Base-by-base conservation (phyloP, 2,888 invertebrate genomes). In the Augochlorella aurata region DNA sequence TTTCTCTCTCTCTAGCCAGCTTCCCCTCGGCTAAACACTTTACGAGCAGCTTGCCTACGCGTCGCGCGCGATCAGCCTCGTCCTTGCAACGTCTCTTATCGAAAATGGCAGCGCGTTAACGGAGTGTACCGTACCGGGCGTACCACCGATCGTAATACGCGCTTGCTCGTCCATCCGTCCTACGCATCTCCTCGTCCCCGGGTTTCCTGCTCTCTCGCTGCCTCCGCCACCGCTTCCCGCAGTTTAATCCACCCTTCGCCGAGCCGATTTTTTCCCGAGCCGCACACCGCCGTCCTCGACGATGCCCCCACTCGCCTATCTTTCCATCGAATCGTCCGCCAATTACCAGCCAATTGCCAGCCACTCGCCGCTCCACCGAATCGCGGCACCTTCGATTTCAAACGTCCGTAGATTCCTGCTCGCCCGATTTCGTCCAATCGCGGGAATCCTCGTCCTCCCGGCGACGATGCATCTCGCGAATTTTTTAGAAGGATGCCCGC, bases 1-100 rank as follows among this genome's bases (percentile, higher is more conserved):
- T 77, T 82, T 84, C 89, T 79, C 89, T 79, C 89, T 78, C 89
- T 79, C 83, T 89, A 89, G 91, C 91, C 89, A 89, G 90, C 91
- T 90, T 91, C 92, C 93, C 92, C 91, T 91, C 92, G 89, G 90
- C 93, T 93, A 93, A 93, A 93, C 93, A 92, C 93, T 93, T 93
- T 93, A 93, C 91, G 93, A 92, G 93, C 92, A 92, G 93, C 92
- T 92, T 92, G 92, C 92, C 92, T 92, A 90, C 89, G 91, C 92
- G 93, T 93, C 93, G 91, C 87, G 87, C 84, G 86, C 90, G 92
- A 93, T 93, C 92, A 93, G 91, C 91, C 92, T 93, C 93, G 90
- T 89, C 90, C 90, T 89, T 88, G 91, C 90, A 90, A 89, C 89
- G 87, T 89, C 90, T 91, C 92, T 93, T 92, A 93, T 93, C 92